phyloP scores from a whole-genome alignment of 2,888 invertebrate species.

The Catocala nupta region DNA sequence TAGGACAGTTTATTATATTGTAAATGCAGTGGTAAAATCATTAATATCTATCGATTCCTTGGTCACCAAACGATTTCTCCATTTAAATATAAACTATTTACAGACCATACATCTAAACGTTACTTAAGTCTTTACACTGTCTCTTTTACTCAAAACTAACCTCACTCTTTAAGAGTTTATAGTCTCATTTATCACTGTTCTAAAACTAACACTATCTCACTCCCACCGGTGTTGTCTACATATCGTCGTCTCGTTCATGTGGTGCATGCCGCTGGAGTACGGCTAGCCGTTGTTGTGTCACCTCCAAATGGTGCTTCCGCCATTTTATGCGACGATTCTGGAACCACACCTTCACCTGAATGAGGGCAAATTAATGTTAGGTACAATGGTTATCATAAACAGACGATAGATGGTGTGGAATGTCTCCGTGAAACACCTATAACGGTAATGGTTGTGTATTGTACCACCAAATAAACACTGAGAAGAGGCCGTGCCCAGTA shows the following conservation, averaged over 20 bases:
- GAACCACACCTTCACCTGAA: slow-evolving; percentile 96
- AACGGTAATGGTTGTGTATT: no score
- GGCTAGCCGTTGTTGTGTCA: slow-evolving; percentile 95
- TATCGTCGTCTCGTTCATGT: slow-evolving; percentile 75
- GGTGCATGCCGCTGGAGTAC: slow-evolving; percentile 82
- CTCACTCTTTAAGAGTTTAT: slow-evolving; percentile 13
- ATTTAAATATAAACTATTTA: slow-evolving; percentile 1
- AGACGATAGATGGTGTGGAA: no score
- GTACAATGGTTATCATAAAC: no score
- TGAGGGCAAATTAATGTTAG: slow-evolving; percentile 17
- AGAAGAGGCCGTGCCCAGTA: no score
- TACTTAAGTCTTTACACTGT: not conserved
- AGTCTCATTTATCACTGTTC: slow-evolving; percentile 3
- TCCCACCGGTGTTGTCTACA: slow-evolving; percentile 46
- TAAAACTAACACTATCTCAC: slow-evolving; percentile 19
- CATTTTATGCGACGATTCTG: slow-evolving; percentile 98
- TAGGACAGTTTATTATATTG: no score
- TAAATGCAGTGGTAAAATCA: no score
- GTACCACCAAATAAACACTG: no score
- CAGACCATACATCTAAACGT: slow-evolving; percentile 2
- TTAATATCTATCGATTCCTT: no score
- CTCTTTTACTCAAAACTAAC: no score
- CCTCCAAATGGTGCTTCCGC: slow-evolving; percentile 97
- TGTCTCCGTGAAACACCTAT: no score
- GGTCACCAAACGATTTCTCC: no score